A percentile compares a stretch with the other conserved stretches of the same genome.
Evolutionary conservation across 2,797 vertebrate species (phyloP).

Genomic region (Enteromius thamalakanensis): DNA sequence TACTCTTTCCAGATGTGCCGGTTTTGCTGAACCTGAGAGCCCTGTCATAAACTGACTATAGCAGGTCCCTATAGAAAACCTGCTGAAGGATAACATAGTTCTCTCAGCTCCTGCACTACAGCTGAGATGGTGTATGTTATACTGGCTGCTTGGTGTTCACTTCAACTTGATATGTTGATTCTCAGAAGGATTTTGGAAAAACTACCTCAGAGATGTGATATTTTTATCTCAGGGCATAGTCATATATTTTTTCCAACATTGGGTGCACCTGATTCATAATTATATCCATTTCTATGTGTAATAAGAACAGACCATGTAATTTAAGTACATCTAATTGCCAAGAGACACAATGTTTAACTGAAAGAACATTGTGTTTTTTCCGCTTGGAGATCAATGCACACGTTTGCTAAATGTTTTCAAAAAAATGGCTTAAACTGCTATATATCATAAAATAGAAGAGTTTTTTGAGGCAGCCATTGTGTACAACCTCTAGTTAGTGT

Average conservation of each 20-base stretch:
- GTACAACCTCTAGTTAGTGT: background rate
- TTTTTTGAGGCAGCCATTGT: conserved; percentile 3
- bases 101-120: conserved; percentile 30
- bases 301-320: background rate
- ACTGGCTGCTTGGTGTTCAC: conserved; percentile 43
- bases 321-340: background rate
- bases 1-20: conserved; percentile 44
- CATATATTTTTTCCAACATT: background rate
- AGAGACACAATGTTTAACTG: background rate
- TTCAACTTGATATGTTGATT: conserved; percentile 47
- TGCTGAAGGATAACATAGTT: conserved; percentile 44
- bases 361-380: background rate
- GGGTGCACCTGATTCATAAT: conserved; percentile 3
- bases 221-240: conserved; percentile 30
- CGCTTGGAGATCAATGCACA: background rate
- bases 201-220: conserved; percentile 51
- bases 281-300: background rate
- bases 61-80: conserved; percentile 51
- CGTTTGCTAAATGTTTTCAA: background rate
- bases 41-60: conserved; percentile 55
- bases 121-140: conserved; percentile 31
- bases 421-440: background rate
- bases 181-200: conserved; percentile 55
- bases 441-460: background rate
- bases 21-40: conserved; percentile 52